A percentile compares a stretch with the other conserved stretches of the same genome.
These are phyloP conservation scores for Drosophila incognita DNA, from an alignment of 2,888 invertebrate species.

Conservation along the genomic window DNA sequence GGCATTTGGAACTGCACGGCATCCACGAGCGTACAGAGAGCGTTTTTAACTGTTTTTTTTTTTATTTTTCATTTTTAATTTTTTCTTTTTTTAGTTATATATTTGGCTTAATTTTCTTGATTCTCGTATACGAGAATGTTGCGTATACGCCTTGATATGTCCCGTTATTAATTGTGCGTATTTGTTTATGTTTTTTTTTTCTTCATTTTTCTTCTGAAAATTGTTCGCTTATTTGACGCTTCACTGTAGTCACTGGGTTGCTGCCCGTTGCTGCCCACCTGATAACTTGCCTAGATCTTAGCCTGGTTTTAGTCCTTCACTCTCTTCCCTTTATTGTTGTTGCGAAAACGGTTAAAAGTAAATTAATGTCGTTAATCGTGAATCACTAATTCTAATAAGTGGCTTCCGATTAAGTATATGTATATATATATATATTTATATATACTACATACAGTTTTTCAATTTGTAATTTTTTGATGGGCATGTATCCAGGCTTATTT, in stretches of 20 bases:
- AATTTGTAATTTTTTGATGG: constrained; percentile 19
- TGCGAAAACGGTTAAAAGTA: constrained; percentile 38
- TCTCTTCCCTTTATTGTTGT: constrained; percentile 76
- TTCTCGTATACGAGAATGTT: constrained; percentile 18
- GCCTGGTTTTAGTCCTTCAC: constrained; percentile 78
- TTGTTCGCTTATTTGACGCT: constrained; percentile 3
- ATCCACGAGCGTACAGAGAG: background rate
- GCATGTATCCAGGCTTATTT: constrained; percentile 41
- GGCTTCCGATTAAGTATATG: constrained; percentile 38
- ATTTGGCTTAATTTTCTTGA: constrained; percentile 7
- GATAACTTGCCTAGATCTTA: constrained; percentile 38
- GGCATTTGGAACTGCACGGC: constrained; percentile 2
- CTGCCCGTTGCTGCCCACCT: constrained; percentile 17
- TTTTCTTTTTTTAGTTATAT: background rate
- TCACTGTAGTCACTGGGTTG: constrained; percentile 1
- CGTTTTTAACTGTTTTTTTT: background rate
- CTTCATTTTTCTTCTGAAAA: background rate
- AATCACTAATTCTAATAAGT: constrained; percentile 55
- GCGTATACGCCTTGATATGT: constrained; percentile 79
- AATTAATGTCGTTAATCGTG: constrained; percentile 37
- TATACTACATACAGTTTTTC: constrained; percentile 21
- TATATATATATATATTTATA: background rate
- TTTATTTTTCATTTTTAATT: background rate
- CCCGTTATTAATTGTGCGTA: constrained; percentile 24
- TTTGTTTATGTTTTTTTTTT: background rate